Evolutionary conservation across 2,888 invertebrate species (phyloP), one percentile per base, ranked within the genome.

Genomic region (Drosophila picticornis): DNA sequence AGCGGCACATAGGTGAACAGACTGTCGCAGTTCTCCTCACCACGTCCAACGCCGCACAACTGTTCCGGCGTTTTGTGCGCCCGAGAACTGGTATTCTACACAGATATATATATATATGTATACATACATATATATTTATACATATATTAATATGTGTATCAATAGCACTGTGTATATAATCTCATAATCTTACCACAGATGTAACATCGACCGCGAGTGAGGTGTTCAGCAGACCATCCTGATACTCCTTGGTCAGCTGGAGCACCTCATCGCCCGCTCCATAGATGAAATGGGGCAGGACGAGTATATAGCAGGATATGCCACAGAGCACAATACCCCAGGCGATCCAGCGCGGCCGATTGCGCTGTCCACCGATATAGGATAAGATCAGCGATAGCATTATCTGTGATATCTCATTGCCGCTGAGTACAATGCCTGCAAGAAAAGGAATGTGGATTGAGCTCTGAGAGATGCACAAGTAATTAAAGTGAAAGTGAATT

Each of bases 391-490:
- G 90, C 6, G 95, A 95, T 50, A 95, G 91, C 64, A 96, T 85
- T 72, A 96, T 95, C 92, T 96, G 96, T 62, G 96, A 96, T 83
- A 96, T 94, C 93, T 96, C 96, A 93, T 96, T 96, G 34, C 95
- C 95, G 63, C 95, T 95, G 43, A 96, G 93, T 63, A 96, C 95
- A 36, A 96, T 94, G 46, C 96, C 96, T 95, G 85, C n/a, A 11
- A 56, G 46, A 31, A 22, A 25, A 3, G n/a, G 0, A 1, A 13
- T 25, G 4, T 22, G 22, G 16, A 46, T 22, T 46, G 1, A 16
- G 34, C 2, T 16, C 16, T 16, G 34, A 16, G 16, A 34, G 36
- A 29, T 40, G 13, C 7, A 40, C 11, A 19, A 40, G 19, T 40
- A 9, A n/a, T n/a, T 7, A 1, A 9, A 4, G n/a, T n/a, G n/a